Conservation (phyloP, 1,140 invertebrate species). For the Drosophila aff. region DNA sequence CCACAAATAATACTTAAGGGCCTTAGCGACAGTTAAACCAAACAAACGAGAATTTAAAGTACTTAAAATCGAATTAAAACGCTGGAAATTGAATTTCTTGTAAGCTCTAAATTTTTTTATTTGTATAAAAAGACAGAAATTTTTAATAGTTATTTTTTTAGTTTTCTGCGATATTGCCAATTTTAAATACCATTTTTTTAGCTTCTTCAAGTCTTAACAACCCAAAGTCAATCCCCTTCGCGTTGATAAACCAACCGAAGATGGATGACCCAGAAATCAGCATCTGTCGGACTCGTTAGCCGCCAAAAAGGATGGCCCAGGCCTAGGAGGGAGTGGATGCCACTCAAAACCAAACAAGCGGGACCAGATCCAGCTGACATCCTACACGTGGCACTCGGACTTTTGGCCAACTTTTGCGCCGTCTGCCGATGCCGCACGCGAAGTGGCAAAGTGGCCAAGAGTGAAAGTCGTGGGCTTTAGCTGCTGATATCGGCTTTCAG, state of each 20-base stretch:
- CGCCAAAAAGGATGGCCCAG: slow-evolving; percentile 6
- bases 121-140: background rate
- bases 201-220: background rate
- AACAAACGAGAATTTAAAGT: background rate
- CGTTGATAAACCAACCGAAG: slow-evolving; percentile 6
- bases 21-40: background rate
- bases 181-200: background rate
- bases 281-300: slow-evolving; percentile 63
- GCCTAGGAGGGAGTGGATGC: slow-evolving; percentile 7
- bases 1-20: slow-evolving; percentile 13
- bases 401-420: slow-evolving; percentile 61
- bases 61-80: background rate
- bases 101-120: background rate
- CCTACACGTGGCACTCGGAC: slow-evolving; percentile 72
- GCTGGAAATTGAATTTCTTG: background rate
- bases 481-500: slow-evolving; percentile 79
- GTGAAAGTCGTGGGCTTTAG: slow-evolving; percentile 37
- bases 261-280: slow-evolving; percentile 53
- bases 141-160: background rate
- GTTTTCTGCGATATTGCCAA: too few species aligned
- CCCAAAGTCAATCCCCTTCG: slow-evolving; percentile 34
- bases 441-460: slow-evolving; percentile 58
- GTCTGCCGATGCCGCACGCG: slow-evolving; percentile 63
- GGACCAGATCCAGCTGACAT: slow-evolving; percentile 58
- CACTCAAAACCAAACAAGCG: slow-evolving; percentile 17